Conservation (phyloP, 2,888 invertebrate species). For the Prosopocoilus inquinatus region DNA sequence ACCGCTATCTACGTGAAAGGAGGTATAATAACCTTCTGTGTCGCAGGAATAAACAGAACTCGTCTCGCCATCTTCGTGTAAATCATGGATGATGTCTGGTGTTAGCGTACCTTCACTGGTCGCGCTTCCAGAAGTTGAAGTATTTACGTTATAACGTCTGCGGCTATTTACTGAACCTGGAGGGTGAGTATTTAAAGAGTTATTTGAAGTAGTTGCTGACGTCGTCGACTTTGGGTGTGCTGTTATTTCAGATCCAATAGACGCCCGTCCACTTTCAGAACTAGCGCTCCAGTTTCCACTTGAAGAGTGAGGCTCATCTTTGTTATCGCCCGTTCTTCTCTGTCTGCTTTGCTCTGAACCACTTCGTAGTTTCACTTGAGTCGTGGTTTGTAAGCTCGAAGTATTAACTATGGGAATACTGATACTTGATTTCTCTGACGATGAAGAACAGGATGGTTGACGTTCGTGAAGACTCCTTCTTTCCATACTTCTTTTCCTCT, state of each 20-base stretch:
- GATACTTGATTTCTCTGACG: constrained; percentile 68
- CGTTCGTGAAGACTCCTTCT: constrained; percentile 71
- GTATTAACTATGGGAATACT: constrained; percentile 56
- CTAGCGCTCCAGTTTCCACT: constrained; percentile 95
- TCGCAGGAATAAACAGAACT: constrained; percentile 94
- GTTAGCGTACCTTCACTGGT: constrained; percentile 84
- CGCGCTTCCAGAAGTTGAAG: constrained; percentile 78
- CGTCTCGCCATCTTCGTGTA: constrained; percentile 81
- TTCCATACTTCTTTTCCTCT: constrained; percentile 59
- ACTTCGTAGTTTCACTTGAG: constrained; percentile 73
- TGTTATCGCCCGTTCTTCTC: constrained; percentile 62
- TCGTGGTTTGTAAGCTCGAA: constrained; percentile 55
- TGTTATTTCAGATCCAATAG: constrained; percentile 81
- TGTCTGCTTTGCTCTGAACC: constrained; percentile 70
- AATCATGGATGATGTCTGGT: constrained; percentile 77
- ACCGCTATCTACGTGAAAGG: constrained; percentile 95
- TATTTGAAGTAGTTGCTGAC: constrained; percentile 66
- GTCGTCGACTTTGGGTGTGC: constrained; percentile 69
- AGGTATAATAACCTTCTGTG: constrained; percentile 96
- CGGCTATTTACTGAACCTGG: constrained; percentile 70
- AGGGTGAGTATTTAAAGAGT: constrained; percentile 64
- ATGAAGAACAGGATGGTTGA: constrained; percentile 66
- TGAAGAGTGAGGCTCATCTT: constrained; percentile 84
- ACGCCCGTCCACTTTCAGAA: constrained; percentile 83
- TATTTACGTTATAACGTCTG: constrained; percentile 63